These are phyloP conservation scores for Lepus europaeus DNA, from an alignment of 2,113 vertebrate genomes.

Conservation along the genomic window DNA sequence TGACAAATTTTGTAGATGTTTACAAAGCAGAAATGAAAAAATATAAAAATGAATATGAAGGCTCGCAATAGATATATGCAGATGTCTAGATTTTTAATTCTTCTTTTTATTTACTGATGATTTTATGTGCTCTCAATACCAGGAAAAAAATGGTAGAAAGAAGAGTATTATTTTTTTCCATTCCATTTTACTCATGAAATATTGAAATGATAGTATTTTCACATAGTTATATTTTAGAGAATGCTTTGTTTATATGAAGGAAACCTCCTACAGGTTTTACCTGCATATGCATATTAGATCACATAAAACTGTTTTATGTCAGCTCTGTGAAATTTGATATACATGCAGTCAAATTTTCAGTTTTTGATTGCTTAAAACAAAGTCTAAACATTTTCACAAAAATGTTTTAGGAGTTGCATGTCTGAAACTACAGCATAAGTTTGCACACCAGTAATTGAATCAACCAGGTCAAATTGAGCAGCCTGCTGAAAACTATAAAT, in stretches of 20 bases:
- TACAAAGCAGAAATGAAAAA: not conserved
- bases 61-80: not conserved
- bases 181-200: not conserved
- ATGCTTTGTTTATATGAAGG: not conserved
- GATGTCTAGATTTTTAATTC: not conserved
- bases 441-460: not conserved
- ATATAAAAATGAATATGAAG: slow-evolving; percentile 9
- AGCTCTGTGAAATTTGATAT: not conserved
- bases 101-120: not conserved
- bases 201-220: not conserved
- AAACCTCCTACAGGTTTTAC: not conserved
- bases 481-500: not conserved
- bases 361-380: not conserved
- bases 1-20: not conserved
- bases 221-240: not conserved
- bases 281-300: not conserved
- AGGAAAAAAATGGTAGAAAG: not conserved
- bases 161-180: not conserved
- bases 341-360: not conserved
- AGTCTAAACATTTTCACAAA: slow-evolving; percentile 15
- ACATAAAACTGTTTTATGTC: not conserved
- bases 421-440: slow-evolving; percentile 8
- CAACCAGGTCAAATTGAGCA: slow-evolving; percentile 28
- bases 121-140: not conserved
- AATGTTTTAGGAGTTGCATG: not conserved